phyloP scores from a whole-genome alignment of 2,113 vertebrate species.

The Cebus imitator region DNA sequence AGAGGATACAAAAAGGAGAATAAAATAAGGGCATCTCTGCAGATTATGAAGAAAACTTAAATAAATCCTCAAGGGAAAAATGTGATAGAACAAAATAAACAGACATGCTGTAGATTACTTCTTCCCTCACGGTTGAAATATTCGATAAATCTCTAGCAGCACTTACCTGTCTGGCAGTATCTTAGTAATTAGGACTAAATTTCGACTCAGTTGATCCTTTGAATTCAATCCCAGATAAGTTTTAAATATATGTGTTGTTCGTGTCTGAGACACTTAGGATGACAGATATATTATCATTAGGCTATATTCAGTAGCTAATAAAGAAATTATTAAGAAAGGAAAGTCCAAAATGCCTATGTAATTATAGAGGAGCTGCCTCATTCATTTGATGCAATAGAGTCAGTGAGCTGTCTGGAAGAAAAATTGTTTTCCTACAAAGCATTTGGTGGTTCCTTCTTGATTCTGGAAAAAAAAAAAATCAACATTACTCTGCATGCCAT shows the following conservation, averaged over 20 bases:
- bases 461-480: not conserved
- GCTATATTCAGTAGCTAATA: slow-evolving; percentile 51
- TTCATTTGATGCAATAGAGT: slow-evolving; percentile 1
- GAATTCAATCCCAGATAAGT: slow-evolving; percentile 4
- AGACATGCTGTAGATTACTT: not conserved
- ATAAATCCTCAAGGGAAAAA: not conserved
- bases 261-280: slow-evolving; percentile 16
- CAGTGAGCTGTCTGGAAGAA: slow-evolving; percentile 4
- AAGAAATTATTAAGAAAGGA: slow-evolving; percentile 65
- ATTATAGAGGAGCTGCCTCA: slow-evolving; percentile 48
- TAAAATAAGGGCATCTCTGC: not conserved
- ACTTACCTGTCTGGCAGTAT: not conserved
- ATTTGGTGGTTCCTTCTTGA: not conserved
- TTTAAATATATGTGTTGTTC: not conserved
- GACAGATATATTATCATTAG: slow-evolving; percentile 40
- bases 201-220: slow-evolving; percentile 36
- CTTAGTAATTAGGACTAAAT: not conserved
- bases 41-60: not conserved
- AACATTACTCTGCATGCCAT: not conserved
- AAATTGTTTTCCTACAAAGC: not conserved
- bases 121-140: not conserved
- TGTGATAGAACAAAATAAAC: not conserved
- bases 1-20: not conserved
- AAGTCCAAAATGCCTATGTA: slow-evolving; percentile 64
- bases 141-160: not conserved